These are phyloP conservation scores for Eurystomus gularis DNA, from an alignment of 2,113 vertebrate genomes.

Conservation along the genomic window DNA sequence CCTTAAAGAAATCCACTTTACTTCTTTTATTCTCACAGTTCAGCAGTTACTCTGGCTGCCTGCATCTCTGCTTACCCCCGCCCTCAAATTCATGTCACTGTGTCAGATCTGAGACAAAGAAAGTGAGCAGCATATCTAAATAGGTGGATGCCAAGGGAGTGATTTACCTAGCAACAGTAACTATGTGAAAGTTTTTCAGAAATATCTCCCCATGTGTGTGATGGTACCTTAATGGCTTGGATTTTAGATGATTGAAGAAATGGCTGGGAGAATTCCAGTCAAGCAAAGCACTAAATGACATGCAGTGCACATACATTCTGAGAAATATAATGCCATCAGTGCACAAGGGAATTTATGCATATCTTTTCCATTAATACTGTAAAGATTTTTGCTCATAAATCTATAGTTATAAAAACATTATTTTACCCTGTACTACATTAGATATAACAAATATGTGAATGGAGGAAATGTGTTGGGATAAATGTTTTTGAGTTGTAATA, in stretches of 20 bases:
- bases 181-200: slow-evolving; percentile 46
- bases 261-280: background rate
- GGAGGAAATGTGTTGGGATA: background rate
- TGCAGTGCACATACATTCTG: background rate
- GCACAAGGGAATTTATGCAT: background rate
- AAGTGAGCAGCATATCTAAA: slow-evolving; percentile 34
- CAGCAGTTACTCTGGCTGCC: background rate
- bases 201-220: background rate
- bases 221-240: slow-evolving; percentile 5
- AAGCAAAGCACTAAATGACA: background rate
- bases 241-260: background rate
- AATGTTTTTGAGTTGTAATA: background rate
- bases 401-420: background rate
- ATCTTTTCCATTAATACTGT: background rate
- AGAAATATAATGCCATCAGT: background rate
- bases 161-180: slow-evolving; percentile 69
- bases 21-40: background rate
- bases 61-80: background rate
- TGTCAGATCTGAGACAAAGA: slow-evolving; percentile 46
- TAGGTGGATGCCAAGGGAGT: slow-evolving; percentile 25
- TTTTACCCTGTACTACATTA: background rate
- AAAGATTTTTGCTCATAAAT: slow-evolving; percentile 1
- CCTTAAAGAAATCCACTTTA: background rate
- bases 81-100: background rate
- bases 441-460: background rate